Base-by-base conservation (phyloP, 1,140 invertebrate genomes). In the Drosophila navojoa region DNA sequence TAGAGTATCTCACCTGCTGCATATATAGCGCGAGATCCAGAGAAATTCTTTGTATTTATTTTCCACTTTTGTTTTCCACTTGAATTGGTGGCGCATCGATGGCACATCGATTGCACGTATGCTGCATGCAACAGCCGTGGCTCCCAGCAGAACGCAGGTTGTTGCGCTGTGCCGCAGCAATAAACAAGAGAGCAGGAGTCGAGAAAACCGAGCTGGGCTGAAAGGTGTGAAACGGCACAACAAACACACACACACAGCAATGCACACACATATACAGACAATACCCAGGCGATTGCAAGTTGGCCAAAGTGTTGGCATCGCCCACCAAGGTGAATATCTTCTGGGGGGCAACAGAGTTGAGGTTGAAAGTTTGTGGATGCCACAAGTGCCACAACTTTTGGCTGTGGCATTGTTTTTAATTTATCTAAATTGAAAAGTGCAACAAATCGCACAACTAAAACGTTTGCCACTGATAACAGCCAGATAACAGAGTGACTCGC, bases 381-480 rank as follows among this genome's bases (percentile, higher is more conserved):
- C 38, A 44, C 55, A 47, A 58, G 76, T 53, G 61, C n/a, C 42
- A 6, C 45, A 73, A 84, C 49, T 85, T 85, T 70, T 49, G 61
- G 22, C 15, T 82, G 82, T 81, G 84, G 82, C 76, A 87, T 82
- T 82, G 82, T 89, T 87, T 87, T 89, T 87, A 87, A 87, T 87
- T 87, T 89, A 87, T 87, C 82, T 87, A 82, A 87, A 87, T 87
- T 87, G 82, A 87, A 87, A 87, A 87, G 79, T 84, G 85, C 85
- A 89, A 89, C 84, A 89, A 89, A 89, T 89, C 85, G 85, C 79
- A 76, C 71, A 76, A 78, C 80, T 60, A 76, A 79, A 61, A 29
- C 61, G 52, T 19, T 44, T 63, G 59, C 71, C 62, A 73, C 13
- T 59, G 71, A 73, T 73, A 74, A 74, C 60, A 42, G 63, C 32